Percentiles rank a stretch among this genome's conserved stretches.
phyloP scores from a whole-genome alignment of 2,113 vertebrate genomes.

The Heliornis fulica region DNA sequence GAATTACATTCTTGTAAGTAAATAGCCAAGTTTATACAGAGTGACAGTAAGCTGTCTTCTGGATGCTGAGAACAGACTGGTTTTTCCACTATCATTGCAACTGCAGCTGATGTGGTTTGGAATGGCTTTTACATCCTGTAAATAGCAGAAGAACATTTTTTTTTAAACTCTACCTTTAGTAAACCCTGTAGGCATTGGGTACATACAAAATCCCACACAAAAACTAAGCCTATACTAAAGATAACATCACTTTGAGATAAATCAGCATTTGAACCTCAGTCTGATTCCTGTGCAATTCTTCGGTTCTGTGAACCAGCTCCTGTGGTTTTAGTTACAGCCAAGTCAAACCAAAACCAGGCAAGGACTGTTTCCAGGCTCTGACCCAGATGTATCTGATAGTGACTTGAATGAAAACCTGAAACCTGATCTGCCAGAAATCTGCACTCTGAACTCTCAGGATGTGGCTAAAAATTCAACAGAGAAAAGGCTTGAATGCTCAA shows the following conservation, averaged over 20 bases:
- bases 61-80: neutral
- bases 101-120: neutral
- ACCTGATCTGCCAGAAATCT: neutral
- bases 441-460: neutral
- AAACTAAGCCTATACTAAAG: neutral
- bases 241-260: neutral
- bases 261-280: neutral
- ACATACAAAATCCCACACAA: neutral
- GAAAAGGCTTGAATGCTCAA: neutral
- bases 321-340: neutral
- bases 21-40: conserved; percentile 40
- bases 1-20: conserved; percentile 44
- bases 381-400: neutral
- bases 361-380: neutral
- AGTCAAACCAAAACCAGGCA: neutral
- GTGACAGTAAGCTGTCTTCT: neutral
- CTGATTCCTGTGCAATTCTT: neutral
- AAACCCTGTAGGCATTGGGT: neutral
- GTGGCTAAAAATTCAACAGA: neutral
- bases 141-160: neutral
- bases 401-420: neutral
- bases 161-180: neutral
- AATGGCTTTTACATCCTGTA: neutral
- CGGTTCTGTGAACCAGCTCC: neutral
- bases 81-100: neutral